A percentile compares a stretch with the other conserved stretches of the same genome.
Conservation (phyloP, 2,888 invertebrate species). For the Tenodera sinensis region DNA sequence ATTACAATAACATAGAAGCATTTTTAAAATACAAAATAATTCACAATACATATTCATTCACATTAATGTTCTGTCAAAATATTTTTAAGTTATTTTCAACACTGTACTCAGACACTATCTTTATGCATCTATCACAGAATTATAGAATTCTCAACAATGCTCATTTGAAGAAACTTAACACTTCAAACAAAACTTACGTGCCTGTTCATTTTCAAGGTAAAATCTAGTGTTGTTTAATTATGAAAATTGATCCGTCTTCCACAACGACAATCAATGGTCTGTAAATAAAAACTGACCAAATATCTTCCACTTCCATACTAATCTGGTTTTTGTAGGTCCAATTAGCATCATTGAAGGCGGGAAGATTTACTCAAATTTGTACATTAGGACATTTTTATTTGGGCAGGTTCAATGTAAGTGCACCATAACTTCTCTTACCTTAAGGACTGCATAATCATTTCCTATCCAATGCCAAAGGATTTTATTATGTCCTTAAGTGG, state of each 20-base stretch:
- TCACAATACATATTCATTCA: neutral
- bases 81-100: neutral
- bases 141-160: neutral
- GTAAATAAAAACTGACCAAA: neutral
- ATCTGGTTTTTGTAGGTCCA: no score
- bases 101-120: neutral
- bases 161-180: neutral
- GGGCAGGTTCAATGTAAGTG: neutral
- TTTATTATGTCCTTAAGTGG: neutral
- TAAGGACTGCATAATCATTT: neutral
- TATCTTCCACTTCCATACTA: no score
- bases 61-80: neutral
- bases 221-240: neutral
- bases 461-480: neutral
- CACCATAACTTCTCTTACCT: neutral
- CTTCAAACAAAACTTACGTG: neutral
- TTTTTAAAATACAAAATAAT: neutral
- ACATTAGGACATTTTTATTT: neutral
- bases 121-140: neutral
- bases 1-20: neutral
- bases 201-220: neutral
- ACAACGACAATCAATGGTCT: neutral
- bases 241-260: neutral
- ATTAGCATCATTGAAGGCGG: no score
- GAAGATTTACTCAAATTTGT: neutral